Conservation (phyloP, 2,888 invertebrate genomes). For the Hemicrepidius hirtus region DNA sequence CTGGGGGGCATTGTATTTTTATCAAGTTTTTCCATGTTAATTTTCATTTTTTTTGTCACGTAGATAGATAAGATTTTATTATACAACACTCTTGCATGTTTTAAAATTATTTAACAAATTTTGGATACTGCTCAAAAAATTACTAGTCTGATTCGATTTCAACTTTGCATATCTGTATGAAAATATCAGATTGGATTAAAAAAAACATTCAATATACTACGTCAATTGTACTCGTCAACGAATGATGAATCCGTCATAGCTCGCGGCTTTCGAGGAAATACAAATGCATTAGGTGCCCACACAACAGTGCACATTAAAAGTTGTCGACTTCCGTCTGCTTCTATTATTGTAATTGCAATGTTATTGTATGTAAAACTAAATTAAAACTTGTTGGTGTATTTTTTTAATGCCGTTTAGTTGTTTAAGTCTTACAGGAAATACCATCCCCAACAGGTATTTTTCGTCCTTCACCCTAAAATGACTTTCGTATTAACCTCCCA, state of each 20-base stretch:
- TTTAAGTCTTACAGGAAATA: no score
- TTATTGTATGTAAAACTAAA: slow-evolving; percentile 27
- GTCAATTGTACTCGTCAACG: neutral
- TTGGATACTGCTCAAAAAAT: neutral
- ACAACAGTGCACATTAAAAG: slow-evolving; percentile 15
- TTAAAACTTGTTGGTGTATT: neutral
- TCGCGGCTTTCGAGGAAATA: slow-evolving; percentile 28
- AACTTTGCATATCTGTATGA: slow-evolving; percentile 5
- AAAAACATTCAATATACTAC: slow-evolving; percentile 7
- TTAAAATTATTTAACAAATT: no score
- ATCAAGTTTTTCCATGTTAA: no score
- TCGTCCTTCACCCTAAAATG: no score
- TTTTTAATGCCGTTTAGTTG: no score
- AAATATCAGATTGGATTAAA: neutral
- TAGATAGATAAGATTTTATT: no score
- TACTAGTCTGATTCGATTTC: neutral
- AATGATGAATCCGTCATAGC: slow-evolving; percentile 24
- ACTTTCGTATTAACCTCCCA: no score
- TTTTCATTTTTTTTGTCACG: no score
- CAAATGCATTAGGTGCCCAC: slow-evolving; percentile 30
- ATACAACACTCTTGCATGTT: no score
- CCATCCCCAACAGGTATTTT: no score
- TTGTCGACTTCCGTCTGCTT: slow-evolving; percentile 24
- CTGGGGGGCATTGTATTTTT: no score
- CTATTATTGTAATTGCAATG: slow-evolving; percentile 27